Evolutionary conservation across 2,113 vertebrate genomes (phyloP).

Genomic region (Amia ocellicauda): DNA sequence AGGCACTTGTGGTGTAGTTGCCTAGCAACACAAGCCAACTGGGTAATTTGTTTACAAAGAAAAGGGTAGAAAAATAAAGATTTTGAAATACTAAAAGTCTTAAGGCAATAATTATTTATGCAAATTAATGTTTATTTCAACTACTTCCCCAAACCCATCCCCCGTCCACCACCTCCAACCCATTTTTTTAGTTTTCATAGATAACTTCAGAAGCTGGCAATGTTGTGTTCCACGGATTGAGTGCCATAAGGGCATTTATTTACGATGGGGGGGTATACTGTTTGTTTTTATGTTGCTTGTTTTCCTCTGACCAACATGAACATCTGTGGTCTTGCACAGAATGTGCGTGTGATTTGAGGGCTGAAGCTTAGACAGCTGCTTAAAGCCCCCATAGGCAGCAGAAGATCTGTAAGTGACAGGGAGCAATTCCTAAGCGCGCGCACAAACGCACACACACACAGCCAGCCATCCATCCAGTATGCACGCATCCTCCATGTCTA

Average conservation of each 20-base stretch:
- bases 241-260: slow-evolving; percentile 25
- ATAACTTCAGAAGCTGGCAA: slow-evolving; percentile 30
- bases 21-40: slow-evolving; percentile 60
- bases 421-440: not conserved
- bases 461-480: not conserved
- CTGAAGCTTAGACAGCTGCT: not conserved
- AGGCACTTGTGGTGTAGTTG: slow-evolving; percentile 53
- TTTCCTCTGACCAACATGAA: not conserved
- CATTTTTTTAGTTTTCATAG: slow-evolving; percentile 38
- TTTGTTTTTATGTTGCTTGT: too few species aligned
- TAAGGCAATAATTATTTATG: slow-evolving; percentile 41
- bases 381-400: not conserved
- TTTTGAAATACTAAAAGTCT: slow-evolving; percentile 29
- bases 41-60: slow-evolving; percentile 59
- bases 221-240: slow-evolving; percentile 29
- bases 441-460: not conserved
- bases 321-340: not conserved
- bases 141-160: slow-evolving; percentile 39
- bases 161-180: slow-evolving; percentile 29
- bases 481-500: too few species aligned
- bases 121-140: slow-evolving; percentile 45
- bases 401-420: not conserved
- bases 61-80: slow-evolving; percentile 16
- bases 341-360: not conserved
- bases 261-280: slow-evolving; percentile 6